Evolutionary conservation across 2,797 vertebrate species (phyloP).

Genomic region (Trachurus trachurus): DNA sequence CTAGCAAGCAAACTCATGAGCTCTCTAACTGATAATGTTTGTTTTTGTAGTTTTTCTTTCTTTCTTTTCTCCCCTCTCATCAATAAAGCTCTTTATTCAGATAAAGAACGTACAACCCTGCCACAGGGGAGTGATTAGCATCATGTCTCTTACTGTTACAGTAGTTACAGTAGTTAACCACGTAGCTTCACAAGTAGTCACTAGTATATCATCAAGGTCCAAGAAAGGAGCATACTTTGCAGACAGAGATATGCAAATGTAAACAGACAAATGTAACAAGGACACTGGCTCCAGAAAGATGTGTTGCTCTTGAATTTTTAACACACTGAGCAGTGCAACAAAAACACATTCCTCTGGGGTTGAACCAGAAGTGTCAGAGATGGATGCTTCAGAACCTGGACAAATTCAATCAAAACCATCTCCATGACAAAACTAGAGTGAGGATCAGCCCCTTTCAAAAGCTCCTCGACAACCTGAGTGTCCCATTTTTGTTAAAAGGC

Average conservation of each 20-base stretch:
- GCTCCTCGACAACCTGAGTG: neutral
- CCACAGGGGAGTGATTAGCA: too few relatives aligned
- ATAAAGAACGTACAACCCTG: too few relatives aligned
- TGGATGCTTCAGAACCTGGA: neutral
- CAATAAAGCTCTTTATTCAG: too few relatives aligned
- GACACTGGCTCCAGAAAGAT: neutral
- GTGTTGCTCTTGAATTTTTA: neutral
- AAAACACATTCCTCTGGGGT: neutral
- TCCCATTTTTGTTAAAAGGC: conserved; percentile 8
- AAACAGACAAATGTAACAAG: neutral
- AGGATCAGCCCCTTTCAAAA: neutral
- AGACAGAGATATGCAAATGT: neutral
- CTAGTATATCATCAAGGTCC: neutral
- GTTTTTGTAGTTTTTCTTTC: too few relatives aligned
- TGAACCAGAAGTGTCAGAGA: neutral
- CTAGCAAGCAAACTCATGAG: neutral
- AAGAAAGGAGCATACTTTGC: neutral
- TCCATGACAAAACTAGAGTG: neutral
- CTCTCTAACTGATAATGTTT: neutral
- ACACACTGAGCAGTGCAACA: too few relatives aligned
- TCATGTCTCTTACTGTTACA: neutral
- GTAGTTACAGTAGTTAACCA: neutral
- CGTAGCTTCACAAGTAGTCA: neutral
- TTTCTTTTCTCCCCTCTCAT: too few relatives aligned
- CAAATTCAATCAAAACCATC: neutral